Base-by-base conservation (phyloP, 2,113 vertebrate genomes). In the Aspidoscelis tigris region DNA sequence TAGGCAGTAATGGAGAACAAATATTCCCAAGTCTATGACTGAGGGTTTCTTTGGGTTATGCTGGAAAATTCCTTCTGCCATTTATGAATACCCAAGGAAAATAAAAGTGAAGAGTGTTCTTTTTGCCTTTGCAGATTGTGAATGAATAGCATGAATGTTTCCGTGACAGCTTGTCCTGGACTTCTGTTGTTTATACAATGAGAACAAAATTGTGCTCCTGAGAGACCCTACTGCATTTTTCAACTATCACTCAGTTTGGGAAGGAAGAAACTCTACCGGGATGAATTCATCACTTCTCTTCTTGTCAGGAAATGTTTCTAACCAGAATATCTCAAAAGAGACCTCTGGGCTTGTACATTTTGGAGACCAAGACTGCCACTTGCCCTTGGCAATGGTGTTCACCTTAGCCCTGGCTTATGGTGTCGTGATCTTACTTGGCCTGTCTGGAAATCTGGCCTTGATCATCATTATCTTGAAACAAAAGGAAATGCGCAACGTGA, bases 401-500 rank as follows among this genome's bases (percentile, higher is more conserved):
- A 95, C 94, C 10, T 90, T 98, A 90, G 97, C 96, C 33, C 92
- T 98, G 53, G 97, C 97, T 80, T 98, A 98, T 0, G 97, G 96
- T 81, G 95, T 95, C 0, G 96, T 98, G 84, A 97, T 97, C 72
- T 96, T 98, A 71, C 95, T 98, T 61, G 97, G 97, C n/a, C 84
- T 98, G 41, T 94, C 95, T 21, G 97, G 97, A 71, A 98, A 98
- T 90, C 87, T 97, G 89, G 96, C 97, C 55, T 93, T 98, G 88
- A 97, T 98, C 64, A 88, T 97, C 71, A 96, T 97, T 58, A 97
- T 98, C 86, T 89, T 96, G 82, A 96, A 96, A 81, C 97, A 97
- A 85, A 97, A 96, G 78, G 97, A 98, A 89, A 96, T 98, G 95
- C 97, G 96, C 88, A 98, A 98, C 5, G 97, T 98, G 24, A 98